Base-by-base conservation (phyloP, 1,140 invertebrate genomes). In the Pristionchus pacificus region DNA sequence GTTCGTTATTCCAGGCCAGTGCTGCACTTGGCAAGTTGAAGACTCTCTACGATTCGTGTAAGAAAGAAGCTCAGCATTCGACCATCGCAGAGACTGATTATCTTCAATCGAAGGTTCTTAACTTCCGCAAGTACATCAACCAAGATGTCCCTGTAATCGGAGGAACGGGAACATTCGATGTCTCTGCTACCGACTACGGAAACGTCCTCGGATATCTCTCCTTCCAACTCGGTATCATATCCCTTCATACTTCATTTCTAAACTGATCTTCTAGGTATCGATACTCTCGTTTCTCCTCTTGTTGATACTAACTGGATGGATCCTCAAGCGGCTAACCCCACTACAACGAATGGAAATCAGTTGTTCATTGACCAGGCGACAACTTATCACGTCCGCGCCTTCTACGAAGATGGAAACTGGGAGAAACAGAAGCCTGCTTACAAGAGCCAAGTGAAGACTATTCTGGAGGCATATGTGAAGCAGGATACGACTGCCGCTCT, bases 241-340 rank as follows among this genome's bases (percentile, higher is more conserved):
- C n/a, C n/a, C n/a, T n/a, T n/a, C n/a, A n/a, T n/a, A n/a, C n/a
- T n/a, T n/a, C n/a, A n/a, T n/a, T n/a, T n/a, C n/a, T n/a, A n/a
- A n/a, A n/a, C n/a, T n/a, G n/a, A 10, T 49, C 27, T 55, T 29
- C 58, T 57, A 2, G 71, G 71, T 30, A 68, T 77, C 10, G 71
- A 74, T 60, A 80, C 77, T 15, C 55, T 81, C 24, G 38, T 80
- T n/a, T 73, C 63, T 14, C n/a, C 49, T 24, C 24, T 30, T 28
- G 71, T 80, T n/a, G 79, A 80, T 55, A 80, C 79, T 13, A 79
- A 80, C 62, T 80, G 79, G 79, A 64, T 69, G n/a, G 73, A 80
- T 60, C 77, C 79, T 2, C 60, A 74, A 32, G 72, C 63, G 25
- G 38, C 19, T 6, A 49, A 49, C 38, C 6, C 38, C 6, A 49